Base-by-base conservation (phyloP, 1,140 invertebrate genomes). In the Drosophila parabipectinata region DNA sequence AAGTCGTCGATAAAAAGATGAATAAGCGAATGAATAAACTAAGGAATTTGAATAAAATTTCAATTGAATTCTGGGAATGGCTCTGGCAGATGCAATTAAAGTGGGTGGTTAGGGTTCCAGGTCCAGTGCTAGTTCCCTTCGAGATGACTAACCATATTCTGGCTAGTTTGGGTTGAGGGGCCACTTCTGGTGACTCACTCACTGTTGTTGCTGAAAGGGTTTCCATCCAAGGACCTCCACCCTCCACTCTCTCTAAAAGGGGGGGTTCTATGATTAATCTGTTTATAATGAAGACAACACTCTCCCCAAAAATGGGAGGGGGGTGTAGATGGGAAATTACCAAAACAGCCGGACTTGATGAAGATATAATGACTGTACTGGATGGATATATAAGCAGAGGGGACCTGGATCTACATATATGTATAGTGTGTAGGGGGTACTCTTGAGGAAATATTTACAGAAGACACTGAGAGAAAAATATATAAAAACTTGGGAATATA, bases 51-150 rank as follows among this genome's bases (percentile, higher is more conserved):
- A 83, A 83, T 82, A 72, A 53, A 74, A 83, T 79, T 72, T 73
- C 52, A 76, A 76, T 79, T 67, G 18, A 59, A 74, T 59, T 60
- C 14, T 83, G 79, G 76, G 18, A 18, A 79, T 72, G 60, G 62
- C 75, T 51, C 78, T 83, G 78, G 79, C 71, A 79, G 75, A 83
- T 66, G 61, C 79, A 83, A 83, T 83, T 83, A 83, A 71, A 60
- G 69, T 69, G 54, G 57, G 77, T 59, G 21, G 12, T 14, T 41
- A 9, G 52, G 6, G 21, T 5, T 2, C 52, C 32, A 6, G 4
- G 0, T 8, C n/a, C 1, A 3, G 9, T 18, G 12, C n/a, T 7
- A 26, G 52, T 15, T 50, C 10, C 21, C 41, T 26, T n/a, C 52
- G 26, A 77, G 68, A 80, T 80, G 79, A 82, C 72, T 84, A 84